Base-by-base conservation (phyloP, 2,113 vertebrate species). In the Clarias gariepinus region DNA sequence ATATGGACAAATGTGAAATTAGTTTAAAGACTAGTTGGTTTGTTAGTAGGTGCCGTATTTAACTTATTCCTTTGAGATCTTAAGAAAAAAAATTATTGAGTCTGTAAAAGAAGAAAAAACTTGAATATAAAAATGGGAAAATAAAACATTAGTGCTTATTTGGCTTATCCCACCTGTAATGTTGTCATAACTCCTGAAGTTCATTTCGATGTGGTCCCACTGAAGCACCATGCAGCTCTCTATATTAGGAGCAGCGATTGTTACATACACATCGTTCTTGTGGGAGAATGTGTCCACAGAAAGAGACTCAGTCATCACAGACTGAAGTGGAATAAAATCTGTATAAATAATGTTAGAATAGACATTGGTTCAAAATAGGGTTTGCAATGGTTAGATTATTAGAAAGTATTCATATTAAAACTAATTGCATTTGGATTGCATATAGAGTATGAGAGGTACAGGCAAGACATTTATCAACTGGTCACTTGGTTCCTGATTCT, bases 161-260 rank as follows among this genome's bases (percentile, higher is more conserved):
- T 23, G 7, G 0, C 58, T 6, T 88, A 91, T 23, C 74, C 58
- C 92, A 97, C 98, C 98, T 94, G 98, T 99, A 89, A 99, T 99
- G 77, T 99, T 99, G 94, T 99, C 98, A 0, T 98, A 99, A 87
- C 95, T 99, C 93, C 98, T 96, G 95, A 99, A 99, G 90, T 98
- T 98, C 97, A 98, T 99, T 88, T 99, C 98, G 73, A 99, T 99
- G 94, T 99, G 98, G 91, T 99, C 98, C 98, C 98, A 99, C 85
- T 99, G 97, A 81, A 98, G 92, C 82, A 99, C 96, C 97, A 99
- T 97, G 90, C 98, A 99, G 93, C 97, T 99, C 94, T 99, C 97
- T 91, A 96, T 94, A 92, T 95, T 97, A 80, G 98, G 98, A 88
- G 99, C 97, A 4, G 98, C 97, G 47, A 99, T 98, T 81, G 97